A percentile compares a stretch with the other conserved stretches of the same genome.
Conservation (phyloP, 2,888 invertebrate species). For the Sphaerophoria taeniata region DNA sequence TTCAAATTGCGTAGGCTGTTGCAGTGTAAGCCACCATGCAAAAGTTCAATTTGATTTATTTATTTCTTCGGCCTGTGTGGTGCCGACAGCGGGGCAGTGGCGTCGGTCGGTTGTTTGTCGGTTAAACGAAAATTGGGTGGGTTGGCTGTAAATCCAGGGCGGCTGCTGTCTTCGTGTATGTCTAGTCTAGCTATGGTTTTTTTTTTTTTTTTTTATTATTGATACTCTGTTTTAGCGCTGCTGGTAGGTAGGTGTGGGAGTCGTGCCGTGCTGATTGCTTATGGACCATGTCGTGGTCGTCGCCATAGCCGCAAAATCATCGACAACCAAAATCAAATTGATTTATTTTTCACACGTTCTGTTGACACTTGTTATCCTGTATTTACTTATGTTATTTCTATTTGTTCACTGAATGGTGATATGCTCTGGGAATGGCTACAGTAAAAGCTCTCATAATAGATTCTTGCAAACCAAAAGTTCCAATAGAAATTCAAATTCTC, state of each 20-base stretch:
- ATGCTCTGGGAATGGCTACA: not conserved
- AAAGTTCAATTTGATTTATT: conserved; percentile 25
- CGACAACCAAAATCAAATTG: conserved; percentile 8
- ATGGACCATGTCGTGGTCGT: not conserved
- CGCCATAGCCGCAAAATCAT: not conserved
- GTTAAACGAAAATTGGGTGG: not conserved
- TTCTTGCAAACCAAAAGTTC: no score
- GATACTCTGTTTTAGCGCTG: not conserved
- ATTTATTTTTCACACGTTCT: conserved; percentile 52
- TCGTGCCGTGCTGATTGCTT: conserved; percentile 14
- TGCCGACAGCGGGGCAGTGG: not conserved
- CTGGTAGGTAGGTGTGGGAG: not conserved
- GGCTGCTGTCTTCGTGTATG: not conserved
- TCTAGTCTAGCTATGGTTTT: no score
- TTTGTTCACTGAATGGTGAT: not conserved
- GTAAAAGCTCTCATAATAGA: not conserved
- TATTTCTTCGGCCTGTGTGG: not conserved
- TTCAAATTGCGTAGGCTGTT: conserved; percentile 23
- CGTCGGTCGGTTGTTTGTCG: not conserved
- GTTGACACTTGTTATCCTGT: conserved; percentile 42
- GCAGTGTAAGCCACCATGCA: not conserved
- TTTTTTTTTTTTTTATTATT: not conserved
- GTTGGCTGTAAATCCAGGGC: not conserved
- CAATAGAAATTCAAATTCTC: no score
- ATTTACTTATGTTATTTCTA: conserved; percentile 13